Conservation (phyloP, 2,797 vertebrate species). For the Xenops minutus region DNA sequence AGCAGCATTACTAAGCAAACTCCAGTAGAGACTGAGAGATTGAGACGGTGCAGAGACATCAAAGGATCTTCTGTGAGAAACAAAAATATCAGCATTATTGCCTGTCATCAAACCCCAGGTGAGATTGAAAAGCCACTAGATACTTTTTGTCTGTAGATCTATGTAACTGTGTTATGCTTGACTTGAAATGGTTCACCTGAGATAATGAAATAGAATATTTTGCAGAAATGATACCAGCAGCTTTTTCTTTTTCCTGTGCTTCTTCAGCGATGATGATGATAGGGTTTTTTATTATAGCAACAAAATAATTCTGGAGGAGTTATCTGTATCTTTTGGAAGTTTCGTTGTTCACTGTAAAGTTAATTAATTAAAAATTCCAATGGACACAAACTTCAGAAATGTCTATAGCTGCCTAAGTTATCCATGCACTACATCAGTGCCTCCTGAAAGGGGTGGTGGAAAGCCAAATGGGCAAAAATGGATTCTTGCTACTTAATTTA, state of each 20-base stretch:
- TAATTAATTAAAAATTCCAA: neutral
- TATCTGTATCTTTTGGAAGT: neutral
- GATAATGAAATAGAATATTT: conserved; percentile 74
- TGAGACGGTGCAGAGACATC: neutral
- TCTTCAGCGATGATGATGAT: neutral
- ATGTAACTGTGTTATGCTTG: neutral
- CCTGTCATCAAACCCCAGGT: conserved; percentile 65
- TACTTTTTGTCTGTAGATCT: neutral
- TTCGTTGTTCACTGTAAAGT: neutral
- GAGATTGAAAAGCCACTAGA: conserved; percentile 42
- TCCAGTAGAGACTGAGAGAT: conserved; percentile 44
- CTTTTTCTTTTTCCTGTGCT: conserved; percentile 71
- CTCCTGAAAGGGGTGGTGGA: conserved; percentile 78
- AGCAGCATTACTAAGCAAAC: conserved; percentile 76
- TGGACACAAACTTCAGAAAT: neutral
- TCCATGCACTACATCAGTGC: conserved; percentile 75
- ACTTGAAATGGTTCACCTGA: neutral
- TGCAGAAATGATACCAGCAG: conserved; percentile 78
- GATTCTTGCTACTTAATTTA: conserved; percentile 24
- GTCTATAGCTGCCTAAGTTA: neutral
- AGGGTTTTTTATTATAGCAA: neutral
- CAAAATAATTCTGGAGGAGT: neutral
- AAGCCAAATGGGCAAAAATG: conserved; percentile 55
- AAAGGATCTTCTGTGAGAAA: conserved; percentile 49
- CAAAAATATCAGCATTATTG: conserved; percentile 33